Evolutionary conservation across 2,797 vertebrate genomes (phyloP).

Genomic region (Aldrovandia affinis): DNA sequence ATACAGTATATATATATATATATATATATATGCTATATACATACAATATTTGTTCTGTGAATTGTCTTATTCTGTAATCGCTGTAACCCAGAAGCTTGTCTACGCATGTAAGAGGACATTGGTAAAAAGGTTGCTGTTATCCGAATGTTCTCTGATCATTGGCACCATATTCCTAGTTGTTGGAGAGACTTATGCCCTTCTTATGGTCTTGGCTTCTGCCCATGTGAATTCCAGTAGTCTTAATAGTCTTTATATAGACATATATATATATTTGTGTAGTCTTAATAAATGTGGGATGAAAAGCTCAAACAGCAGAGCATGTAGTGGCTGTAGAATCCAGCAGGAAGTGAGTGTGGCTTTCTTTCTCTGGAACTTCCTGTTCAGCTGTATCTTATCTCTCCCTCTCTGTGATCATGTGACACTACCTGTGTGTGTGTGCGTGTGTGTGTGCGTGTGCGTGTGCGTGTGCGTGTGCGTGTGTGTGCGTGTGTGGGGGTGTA

Average conservation of each 20-base stretch:
- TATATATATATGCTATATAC: too few species aligned
- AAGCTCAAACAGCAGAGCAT: background rate
- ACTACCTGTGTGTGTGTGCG: slow-evolving; percentile 43
- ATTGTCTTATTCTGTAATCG: too few species aligned
- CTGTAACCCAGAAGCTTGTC: too few species aligned
- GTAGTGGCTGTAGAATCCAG: background rate
- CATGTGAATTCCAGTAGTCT: background rate
- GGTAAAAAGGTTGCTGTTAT: background rate
- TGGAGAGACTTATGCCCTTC: too few species aligned
- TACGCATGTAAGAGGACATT: background rate
- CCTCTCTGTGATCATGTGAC: slow-evolving; percentile 44
- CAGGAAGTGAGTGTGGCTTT: background rate
- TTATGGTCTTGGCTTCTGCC: too few species aligned
- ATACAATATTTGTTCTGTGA: too few species aligned
- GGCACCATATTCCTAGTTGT: too few species aligned
- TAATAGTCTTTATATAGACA: slow-evolving; percentile 1
- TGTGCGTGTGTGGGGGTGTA: slow-evolving; percentile 56
- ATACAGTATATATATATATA: too few species aligned
- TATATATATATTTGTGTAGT: background rate
- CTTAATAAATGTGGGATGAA: background rate
- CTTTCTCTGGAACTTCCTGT: slow-evolving; percentile 25
- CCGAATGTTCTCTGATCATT: background rate
- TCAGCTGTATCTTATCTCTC: slow-evolving; percentile 61
- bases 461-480: slow-evolving; percentile 28
- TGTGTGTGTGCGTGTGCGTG: slow-evolving; percentile 55